Evolutionary conservation across 2,888 invertebrate genomes (phyloP).

Genomic region (Drosophila paranaensis): DNA sequence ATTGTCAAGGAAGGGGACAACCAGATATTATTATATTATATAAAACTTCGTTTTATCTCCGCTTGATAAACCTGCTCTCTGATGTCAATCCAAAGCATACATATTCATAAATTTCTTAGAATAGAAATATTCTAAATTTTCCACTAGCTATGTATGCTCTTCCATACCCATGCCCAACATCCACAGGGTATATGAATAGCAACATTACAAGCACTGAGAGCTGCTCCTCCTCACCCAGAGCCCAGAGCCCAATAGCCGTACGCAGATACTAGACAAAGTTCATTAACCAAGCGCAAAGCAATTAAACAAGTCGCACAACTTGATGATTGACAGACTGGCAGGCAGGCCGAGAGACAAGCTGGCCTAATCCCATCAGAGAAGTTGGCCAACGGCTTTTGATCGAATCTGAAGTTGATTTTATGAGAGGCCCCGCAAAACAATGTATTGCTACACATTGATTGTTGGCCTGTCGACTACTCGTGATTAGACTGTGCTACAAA

Average conservation of each 20-base stretch:
- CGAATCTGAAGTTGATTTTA: constrained; percentile 30
- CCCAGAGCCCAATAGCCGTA: background rate
- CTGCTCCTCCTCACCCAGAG: background rate
- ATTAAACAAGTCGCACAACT: constrained; percentile 33
- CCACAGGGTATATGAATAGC: background rate
- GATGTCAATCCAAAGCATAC: too few species aligned
- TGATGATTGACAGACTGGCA: constrained; percentile 32
- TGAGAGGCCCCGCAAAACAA: constrained; percentile 21
- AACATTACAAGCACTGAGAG: constrained; percentile 4
- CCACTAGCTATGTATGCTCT: background rate
- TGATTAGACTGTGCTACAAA: background rate
- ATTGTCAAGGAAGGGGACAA: too few species aligned
- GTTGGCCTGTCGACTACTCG: background rate
- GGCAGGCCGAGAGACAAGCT: constrained; percentile 17
- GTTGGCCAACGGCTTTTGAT: constrained; percentile 37
- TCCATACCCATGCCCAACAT: too few species aligned
- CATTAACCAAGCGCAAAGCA: constrained; percentile 48
- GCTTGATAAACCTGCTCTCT: too few species aligned
- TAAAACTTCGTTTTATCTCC: too few species aligned
- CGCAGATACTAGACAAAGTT: constrained; percentile 33
- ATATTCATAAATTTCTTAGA: too few species aligned
- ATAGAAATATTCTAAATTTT: background rate
- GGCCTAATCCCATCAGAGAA: constrained; percentile 31
- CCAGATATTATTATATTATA: too few species aligned
- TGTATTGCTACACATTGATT: constrained; percentile 32